Conservation (phyloP, 1,140 invertebrate species). For the Armadillidium nasatum region DNA sequence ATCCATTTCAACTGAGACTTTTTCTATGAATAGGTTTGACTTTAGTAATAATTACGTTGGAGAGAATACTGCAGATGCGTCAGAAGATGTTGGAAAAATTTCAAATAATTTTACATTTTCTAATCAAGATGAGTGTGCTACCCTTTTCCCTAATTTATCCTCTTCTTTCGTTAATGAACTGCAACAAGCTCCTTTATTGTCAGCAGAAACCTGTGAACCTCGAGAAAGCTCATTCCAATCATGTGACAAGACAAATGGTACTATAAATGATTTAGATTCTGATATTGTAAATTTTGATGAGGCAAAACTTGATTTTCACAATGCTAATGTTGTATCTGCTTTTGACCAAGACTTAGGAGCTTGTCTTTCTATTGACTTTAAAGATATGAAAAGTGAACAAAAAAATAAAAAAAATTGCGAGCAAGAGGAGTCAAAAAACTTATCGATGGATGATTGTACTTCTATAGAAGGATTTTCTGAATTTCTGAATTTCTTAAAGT, state of each 20-base stretch:
- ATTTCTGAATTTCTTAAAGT: not conserved
- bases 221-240: no score
- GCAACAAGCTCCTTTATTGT: no score
- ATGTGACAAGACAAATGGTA: not conserved
- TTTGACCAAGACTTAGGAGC: conserved; percentile 30
- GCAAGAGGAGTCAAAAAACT: not conserved
- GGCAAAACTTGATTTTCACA: not conserved
- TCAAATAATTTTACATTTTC: no score
- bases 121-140: no score
- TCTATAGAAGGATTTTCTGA: not conserved
- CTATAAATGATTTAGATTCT: not conserved
- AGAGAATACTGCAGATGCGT: no score
- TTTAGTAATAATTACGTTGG: no score
- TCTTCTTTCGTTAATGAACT: no score
- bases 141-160: no score
- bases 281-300: not conserved
- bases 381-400: not conserved
- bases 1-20: no score
- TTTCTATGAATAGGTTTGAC: no score
- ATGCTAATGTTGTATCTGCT: conserved; percentile 25
- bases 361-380: conserved; percentile 27
- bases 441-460: not conserved
- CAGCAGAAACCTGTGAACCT: no score
- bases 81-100: no score
- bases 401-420: not conserved